phyloP scores from a whole-genome alignment of 1,140 invertebrate species.

The Drosophila simulans region DNA sequence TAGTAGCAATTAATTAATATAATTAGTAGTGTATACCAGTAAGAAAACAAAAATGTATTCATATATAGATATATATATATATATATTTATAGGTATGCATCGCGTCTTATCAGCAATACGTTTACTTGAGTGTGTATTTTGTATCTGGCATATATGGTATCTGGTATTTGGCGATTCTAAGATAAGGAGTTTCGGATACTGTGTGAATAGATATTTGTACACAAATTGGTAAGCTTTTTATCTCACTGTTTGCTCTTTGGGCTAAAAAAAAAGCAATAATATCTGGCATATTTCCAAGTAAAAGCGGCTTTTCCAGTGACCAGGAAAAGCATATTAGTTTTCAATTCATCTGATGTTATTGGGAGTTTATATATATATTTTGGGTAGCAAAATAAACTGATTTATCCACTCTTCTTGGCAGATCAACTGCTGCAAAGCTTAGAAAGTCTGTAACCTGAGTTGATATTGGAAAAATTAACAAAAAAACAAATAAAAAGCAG shows the following conservation, averaged over 20 bases:
- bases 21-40: slow-evolving; percentile 75
- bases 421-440: not conserved
- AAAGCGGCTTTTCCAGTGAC: no score
- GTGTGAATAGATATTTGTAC: slow-evolving; percentile 45
- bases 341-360: not conserved
- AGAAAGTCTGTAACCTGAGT: slow-evolving; percentile 34
- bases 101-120: slow-evolving; percentile 60
- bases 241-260: slow-evolving; percentile 21
- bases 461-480: not conserved
- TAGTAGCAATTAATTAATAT: slow-evolving; percentile 76
- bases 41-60: slow-evolving; percentile 63
- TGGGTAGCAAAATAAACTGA: not conserved
- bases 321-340: not conserved
- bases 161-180: slow-evolving; percentile 38
- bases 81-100: slow-evolving; percentile 56
- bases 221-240: slow-evolving; percentile 23
- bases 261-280: slow-evolving; percentile 4
- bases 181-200: slow-evolving; percentile 33
- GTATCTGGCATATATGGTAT: slow-evolving; percentile 47
- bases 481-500: not conserved
- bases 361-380: not conserved
- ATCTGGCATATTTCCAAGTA: no score
- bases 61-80: slow-evolving; percentile 64
- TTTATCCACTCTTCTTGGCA: not conserved
- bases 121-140: slow-evolving; percentile 55